Evolutionary conservation across 92 coral and sea anemone species (phyloP), one percentile per base, ranked within the genome.

Genomic region (Montipora capitata): DNA sequence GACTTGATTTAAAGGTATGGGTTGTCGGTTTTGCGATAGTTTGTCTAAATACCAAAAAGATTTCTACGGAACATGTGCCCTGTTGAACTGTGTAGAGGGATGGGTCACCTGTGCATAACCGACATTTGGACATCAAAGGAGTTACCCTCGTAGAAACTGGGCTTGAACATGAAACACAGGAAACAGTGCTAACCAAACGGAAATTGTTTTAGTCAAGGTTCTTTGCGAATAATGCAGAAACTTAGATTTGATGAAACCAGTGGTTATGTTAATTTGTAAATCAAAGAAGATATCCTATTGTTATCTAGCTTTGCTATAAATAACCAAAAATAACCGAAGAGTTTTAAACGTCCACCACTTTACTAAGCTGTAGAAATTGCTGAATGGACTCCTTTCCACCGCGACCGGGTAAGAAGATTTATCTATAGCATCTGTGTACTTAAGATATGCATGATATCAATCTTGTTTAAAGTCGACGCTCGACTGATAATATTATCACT

Each of bases 381-480:
- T 16, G 57, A n/a, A 43, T 15, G 45, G 57, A 38, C 27, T 57
- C 16, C 67, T 56, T 15, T 77, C 14, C 82, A 16, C 61, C 71
- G 0, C 3, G 13, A 4, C 39, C 7, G 27, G 65, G 85, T 80
- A 48, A 67, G 59, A 43, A 3, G 5, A 2, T 67, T 67, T 80
- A 67, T 52, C 45, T 8, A 17, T 6, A 67, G 57, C 68, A 81
- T 68, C 68, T 81, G 77, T 70, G 68, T 81, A 16, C 40, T 20
- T 68, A 48, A 68, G 43, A 48, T 39, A 52, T 54, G 27, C n/a
- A 16, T 49, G 14, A 68, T 54, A 40, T 48, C 45, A 43, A 52
- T 81, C 56, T 51, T 68, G 16, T 63, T 48, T 63, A 4, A 38
- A 27, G 35, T 65, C 16, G 7, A 4, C 14, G 27, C 16, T 45